phyloP scores from a whole-genome alignment of 2,797 vertebrate genomes.

The Coccyzus lansbergi region DNA sequence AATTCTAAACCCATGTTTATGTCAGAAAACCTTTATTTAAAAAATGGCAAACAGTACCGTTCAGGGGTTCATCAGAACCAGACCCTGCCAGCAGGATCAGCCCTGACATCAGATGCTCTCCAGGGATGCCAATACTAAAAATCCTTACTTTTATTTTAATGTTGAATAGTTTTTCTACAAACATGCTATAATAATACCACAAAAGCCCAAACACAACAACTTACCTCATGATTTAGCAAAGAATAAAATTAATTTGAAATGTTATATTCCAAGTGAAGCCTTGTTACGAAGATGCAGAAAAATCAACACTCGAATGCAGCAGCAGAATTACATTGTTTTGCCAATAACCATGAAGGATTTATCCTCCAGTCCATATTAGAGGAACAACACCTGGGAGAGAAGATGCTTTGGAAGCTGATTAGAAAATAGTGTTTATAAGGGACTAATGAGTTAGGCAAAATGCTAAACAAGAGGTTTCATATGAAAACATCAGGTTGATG shows the following conservation, averaged over 20 bases:
- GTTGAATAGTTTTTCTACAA: neutral
- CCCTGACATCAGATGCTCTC: neutral
- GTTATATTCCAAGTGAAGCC: neutral
- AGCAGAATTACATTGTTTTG: neutral
- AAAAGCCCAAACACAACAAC: neutral
- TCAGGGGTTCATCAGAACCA: neutral
- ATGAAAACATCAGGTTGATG: slow-evolving; percentile 22
- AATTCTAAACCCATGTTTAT: neutral
- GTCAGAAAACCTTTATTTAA: neutral
- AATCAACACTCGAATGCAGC: neutral
- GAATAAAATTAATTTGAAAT: neutral
- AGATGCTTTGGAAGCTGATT: neutral
- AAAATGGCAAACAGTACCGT: neutral
- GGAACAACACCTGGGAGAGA: neutral
- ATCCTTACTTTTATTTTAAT: neutral
- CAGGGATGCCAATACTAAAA: neutral
- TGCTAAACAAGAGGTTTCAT: neutral
- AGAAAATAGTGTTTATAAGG: slow-evolving; percentile 32
- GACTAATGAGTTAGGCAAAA: slow-evolving; percentile 55
- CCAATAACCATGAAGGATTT: neutral
- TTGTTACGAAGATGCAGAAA: neutral
- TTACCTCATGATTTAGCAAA: neutral
- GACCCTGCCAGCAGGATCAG: neutral
- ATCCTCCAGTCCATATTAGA: neutral
- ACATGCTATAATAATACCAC: neutral